phyloP scores from a whole-genome alignment of 2,113 vertebrate genomes.

The Dermatemys mawii region DNA sequence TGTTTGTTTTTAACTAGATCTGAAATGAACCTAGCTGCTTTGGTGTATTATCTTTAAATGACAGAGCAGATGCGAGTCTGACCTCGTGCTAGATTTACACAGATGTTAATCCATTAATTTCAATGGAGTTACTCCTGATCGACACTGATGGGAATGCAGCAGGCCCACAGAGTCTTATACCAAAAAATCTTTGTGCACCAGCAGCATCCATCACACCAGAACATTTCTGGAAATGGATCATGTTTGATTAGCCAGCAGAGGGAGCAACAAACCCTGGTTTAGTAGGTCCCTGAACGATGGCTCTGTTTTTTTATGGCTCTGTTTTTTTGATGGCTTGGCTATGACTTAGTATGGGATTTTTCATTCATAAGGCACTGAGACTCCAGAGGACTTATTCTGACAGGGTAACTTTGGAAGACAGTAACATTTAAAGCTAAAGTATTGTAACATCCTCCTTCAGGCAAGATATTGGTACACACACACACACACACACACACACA shows the following conservation, averaged over 20 bases:
- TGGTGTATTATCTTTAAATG: not conserved
- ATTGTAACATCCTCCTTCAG: not conserved
- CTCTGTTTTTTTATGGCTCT: fast-evolving
- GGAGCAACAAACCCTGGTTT: conserved; percentile 3
- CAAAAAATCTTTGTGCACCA: not conserved
- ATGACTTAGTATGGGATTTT: not conserved
- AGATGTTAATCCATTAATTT: not conserved
- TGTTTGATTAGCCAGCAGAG: conserved; percentile 11
- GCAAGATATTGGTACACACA: not conserved
- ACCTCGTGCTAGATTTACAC: not conserved
- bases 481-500: not conserved
- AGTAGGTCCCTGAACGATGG: fast-evolving
- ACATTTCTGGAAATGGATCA: fast-evolving
- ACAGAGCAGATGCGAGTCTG: not conserved
- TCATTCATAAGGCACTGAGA: fast-evolving
- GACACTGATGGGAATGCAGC: not conserved
- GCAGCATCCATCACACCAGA: fast-evolving
- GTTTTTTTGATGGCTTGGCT: not conserved
- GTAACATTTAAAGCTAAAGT: not conserved
- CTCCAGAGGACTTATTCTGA: not conserved
- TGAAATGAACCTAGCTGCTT: conserved; percentile 27
- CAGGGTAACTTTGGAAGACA: fast-evolving
- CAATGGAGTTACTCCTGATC: fast-evolving
- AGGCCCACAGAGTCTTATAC: fast-evolving
- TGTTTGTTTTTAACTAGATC: conserved; percentile 37